Evolutionary conservation across 2,888 invertebrate species (phyloP).

Genomic region (Temnothorax ravouxi): DNA sequence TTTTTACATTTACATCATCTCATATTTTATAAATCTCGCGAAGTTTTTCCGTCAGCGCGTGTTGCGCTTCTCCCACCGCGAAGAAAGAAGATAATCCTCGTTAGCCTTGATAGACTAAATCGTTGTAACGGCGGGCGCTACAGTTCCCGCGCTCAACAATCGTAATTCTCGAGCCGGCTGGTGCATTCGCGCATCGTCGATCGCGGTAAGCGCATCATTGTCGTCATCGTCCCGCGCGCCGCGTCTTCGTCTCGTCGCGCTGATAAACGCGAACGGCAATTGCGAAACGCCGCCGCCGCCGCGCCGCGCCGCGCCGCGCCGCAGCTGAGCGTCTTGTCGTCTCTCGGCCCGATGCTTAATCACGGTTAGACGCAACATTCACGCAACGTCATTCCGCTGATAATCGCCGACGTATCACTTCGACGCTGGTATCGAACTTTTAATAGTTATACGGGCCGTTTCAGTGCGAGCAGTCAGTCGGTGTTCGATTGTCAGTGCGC

Average conservation of each 20-base stretch:
- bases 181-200: slow-evolving; percentile 8
- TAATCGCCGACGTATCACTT: neutral
- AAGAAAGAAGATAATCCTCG: neutral
- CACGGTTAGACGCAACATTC: neutral
- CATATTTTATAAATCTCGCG: no score
- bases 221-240: neutral
- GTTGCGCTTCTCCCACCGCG: neutral
- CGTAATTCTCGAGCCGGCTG: neutral
- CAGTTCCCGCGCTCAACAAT: neutral
- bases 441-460: slow-evolving; percentile 8
- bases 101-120: neutral
- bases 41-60: neutral
- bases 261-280: neutral
- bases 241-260: neutral
- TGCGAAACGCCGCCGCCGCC: no score
- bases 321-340: neutral
- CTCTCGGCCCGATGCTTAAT: neutral
- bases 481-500: neutral
- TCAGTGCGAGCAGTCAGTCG: neutral
- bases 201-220: slow-evolving; percentile 12
- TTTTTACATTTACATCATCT: no score
- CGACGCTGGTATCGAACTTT: slow-evolving; percentile 2
- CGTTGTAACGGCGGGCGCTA: neutral
- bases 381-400: slow-evolving; percentile 14
- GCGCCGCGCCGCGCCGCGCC: no score